A percentile compares a stretch with the other conserved stretches of the same genome.
Conservation (phyloP, 1,140 invertebrate species). For the Magallana ariakensis region DNA sequence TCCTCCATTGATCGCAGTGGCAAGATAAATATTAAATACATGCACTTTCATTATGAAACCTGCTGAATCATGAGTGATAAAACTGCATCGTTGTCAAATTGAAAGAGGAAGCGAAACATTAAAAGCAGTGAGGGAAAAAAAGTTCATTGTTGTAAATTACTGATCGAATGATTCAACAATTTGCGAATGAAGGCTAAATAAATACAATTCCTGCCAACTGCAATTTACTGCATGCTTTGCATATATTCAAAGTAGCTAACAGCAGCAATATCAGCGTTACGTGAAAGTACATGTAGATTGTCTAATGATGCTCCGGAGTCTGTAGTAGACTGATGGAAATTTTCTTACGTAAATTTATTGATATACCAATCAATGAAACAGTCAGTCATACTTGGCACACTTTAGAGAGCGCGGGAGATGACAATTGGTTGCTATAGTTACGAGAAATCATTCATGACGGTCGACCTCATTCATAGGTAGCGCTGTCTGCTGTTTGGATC, state of each 20-base stretch:
- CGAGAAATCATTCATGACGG: constrained; percentile 43
- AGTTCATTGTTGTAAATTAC: not conserved
- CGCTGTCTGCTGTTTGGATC: not conserved
- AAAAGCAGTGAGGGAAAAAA: not conserved
- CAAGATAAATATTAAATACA: constrained; percentile 27
- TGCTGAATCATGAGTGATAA: not conserved
- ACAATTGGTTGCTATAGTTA: constrained; percentile 22
- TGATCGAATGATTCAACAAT: too few relatives aligned
- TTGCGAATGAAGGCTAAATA: too few relatives aligned
- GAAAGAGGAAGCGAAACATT: not conserved
- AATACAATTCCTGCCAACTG: too few relatives aligned
- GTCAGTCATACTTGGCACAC: constrained; percentile 9
- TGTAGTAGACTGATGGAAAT: not conserved
- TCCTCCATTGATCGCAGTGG: constrained; percentile 8
- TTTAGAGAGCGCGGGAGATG: constrained; percentile 25
- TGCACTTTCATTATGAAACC: constrained; percentile 25
- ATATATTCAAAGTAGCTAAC: not conserved
- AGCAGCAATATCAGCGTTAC: not conserved
- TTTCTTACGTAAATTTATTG: constrained; percentile 35
- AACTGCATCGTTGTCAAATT: not conserved
- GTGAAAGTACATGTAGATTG: not conserved
- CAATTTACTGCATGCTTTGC: not conserved
- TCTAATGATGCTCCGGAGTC: not conserved
- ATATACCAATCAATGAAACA: constrained; percentile 35
- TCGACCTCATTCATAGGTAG: constrained; percentile 44